Evolutionary conservation across 2,113 vertebrate species (phyloP), one percentile per base, ranked within the genome.

Genomic region (Clarias macrocephalus): DNA sequence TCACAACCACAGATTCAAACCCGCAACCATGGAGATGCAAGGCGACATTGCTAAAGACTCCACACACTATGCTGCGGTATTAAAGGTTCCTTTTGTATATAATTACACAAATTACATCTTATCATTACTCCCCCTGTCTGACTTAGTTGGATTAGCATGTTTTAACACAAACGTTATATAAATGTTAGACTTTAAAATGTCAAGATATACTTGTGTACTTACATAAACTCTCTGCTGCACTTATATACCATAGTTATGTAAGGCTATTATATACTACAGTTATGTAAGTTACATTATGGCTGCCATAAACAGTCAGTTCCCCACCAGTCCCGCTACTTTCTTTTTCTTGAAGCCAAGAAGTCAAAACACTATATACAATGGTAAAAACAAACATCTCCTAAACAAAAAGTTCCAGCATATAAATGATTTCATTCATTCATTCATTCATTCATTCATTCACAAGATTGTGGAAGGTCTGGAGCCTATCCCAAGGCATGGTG

Each of bases 161-260:
- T 28, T 16, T 15, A 57, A 18, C 52, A 28, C 25, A 56, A 52
- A 52, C 21, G 7, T 52, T 76, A 76, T 12, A 76, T 76, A 76
- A 52, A 79, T 30, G 76, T 33, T 79, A 57, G 15, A 79, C 8
- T 18, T 57, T 79, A 57, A 79, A 79, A 79, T 56, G 25, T 56
- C 75, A 77, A 77, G 48, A 56, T 77, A n/a, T 56, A 28, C 52
- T 77, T 56, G 15, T 56, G 76, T 79, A 56, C 42, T 52, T 76
- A n/a, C 76, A n/a, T 57, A 79, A 79, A 52, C 52, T 52, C 52
- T 18, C 52, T 9, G 6, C 52, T 79, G 15, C n/a, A 79, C 25
- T 79, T 56, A 79, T 79, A 57, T 4, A 79, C 8, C 76, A 59
- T 80, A 30, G 16, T 80, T 57, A 80, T 80, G 76, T 80, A 80